A percentile compares a stretch with the other conserved stretches of the same genome.
phyloP scores from a whole-genome alignment of 2,113 vertebrate genomes.

The Campylomormyrus numenius region DNA sequence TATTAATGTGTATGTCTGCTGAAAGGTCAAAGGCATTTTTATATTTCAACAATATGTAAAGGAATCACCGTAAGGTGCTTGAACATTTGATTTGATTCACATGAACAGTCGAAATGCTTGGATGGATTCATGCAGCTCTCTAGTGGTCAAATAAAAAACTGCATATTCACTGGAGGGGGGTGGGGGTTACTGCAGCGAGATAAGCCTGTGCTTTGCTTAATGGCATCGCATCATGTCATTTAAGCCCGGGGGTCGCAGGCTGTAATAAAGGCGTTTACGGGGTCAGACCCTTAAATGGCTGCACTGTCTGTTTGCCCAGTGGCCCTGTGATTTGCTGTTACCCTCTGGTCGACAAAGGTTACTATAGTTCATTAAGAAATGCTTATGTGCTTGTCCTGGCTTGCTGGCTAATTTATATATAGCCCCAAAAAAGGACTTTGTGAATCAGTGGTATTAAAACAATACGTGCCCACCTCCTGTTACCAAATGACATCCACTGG shows the following conservation, averaged over 20 bases:
- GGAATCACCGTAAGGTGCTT: background rate
- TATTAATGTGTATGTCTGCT: background rate
- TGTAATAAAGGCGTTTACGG: background rate
- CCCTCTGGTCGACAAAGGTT: background rate
- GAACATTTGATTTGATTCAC: background rate
- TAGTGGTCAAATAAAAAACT: slow-evolving; percentile 64
- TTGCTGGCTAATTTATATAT: background rate
- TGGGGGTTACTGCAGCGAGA: background rate
- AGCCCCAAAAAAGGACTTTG: background rate
- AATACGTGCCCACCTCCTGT: background rate
- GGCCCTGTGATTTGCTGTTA: background rate
- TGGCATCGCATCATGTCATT: background rate
- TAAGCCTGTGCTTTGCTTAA: background rate
- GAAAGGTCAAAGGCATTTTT: background rate
- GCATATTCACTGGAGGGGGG: slow-evolving; percentile 38
- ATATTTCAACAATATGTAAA: background rate
- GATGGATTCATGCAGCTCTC: slow-evolving; percentile 64
- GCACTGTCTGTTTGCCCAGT: background rate
- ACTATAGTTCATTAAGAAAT: background rate
- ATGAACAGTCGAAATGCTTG: slow-evolving; percentile 28
- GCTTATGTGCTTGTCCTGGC: background rate
- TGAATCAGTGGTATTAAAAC: background rate
- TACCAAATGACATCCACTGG: background rate
- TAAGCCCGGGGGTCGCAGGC: background rate
- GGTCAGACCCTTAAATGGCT: background rate